These are phyloP conservation scores for Cyclina sinensis DNA, from an alignment of 1,140 invertebrate species.

Conservation along the genomic window DNA sequence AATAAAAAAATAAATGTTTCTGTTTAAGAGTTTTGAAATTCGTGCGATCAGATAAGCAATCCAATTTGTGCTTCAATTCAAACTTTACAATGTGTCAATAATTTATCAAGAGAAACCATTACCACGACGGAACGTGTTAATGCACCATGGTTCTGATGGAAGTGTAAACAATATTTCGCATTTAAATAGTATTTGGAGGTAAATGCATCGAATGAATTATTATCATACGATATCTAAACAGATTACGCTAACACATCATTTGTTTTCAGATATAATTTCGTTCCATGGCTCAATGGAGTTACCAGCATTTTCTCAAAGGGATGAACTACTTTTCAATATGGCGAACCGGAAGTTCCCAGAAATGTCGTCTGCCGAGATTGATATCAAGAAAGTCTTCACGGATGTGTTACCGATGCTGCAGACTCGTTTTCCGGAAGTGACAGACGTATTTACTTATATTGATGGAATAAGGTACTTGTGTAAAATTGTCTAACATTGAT, in stretches of 20 bases:
- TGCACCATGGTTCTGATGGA: no score
- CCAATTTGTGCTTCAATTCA: no score
- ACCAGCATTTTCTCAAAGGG: not conserved
- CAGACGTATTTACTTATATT: conserved; percentile 43
- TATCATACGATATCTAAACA: not conserved
- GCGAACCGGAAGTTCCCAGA: conserved; percentile 36
- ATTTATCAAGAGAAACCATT: no score
- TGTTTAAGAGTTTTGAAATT: no score
- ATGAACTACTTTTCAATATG: conserved; percentile 58
- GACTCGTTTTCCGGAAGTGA: conserved; percentile 26
- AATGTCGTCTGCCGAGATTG: conserved; percentile 12
- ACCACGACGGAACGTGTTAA: no score
- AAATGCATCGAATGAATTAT: no score
- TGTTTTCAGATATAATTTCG: conserved; percentile 57
- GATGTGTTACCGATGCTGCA: conserved; percentile 52
- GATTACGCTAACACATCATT: not conserved
- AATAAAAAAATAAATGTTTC: no score
- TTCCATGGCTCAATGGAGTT: conserved; percentile 64
- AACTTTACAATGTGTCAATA: no score
- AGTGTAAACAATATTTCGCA: no score
- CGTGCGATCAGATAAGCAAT: no score
- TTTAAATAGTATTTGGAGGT: no score
- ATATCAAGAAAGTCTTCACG: conserved; percentile 51
- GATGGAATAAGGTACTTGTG: conserved; percentile 53
- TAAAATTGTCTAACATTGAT: not conserved